These are phyloP conservation scores for Loripinus fragilis DNA, from an alignment of 2,888 invertebrate genomes.

Conservation along the genomic window DNA sequence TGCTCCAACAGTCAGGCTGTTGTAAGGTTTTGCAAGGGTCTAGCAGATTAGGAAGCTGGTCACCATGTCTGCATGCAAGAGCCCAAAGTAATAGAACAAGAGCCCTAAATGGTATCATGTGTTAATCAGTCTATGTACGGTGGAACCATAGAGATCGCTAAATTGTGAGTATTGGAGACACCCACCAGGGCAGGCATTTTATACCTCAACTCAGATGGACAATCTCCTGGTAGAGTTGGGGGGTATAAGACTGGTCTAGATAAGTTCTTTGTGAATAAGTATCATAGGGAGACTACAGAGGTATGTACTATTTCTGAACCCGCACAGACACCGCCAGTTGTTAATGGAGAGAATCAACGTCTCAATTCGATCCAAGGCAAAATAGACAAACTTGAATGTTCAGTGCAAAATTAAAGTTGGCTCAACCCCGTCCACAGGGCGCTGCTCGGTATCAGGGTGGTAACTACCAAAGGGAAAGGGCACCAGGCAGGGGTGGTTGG, in stretches of 20 bases:
- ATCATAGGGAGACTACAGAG: neutral
- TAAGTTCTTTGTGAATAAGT: neutral
- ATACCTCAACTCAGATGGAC: neutral
- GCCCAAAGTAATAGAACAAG: neutral
- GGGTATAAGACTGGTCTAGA: neutral
- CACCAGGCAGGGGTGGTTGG: too few species aligned
- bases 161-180: neutral
- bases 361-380: neutral
- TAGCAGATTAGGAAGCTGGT: neutral
- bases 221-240: neutral
- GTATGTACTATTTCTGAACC: neutral
- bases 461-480: too few species aligned
- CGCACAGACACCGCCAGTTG: neutral
- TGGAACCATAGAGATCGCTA: neutral
- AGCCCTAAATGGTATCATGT: neutral
- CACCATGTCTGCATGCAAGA: neutral
- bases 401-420: too few species aligned
- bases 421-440: too few species aligned
- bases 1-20: too few species aligned
- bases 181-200: neutral
- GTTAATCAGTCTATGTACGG: neutral
- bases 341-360: neutral
- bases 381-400: neutral
- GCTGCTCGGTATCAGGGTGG: too few species aligned
- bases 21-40: conserved; percentile 6